phyloP scores from a whole-genome alignment of 2,888 invertebrate species.

The Petrophora chlorosata region DNA sequence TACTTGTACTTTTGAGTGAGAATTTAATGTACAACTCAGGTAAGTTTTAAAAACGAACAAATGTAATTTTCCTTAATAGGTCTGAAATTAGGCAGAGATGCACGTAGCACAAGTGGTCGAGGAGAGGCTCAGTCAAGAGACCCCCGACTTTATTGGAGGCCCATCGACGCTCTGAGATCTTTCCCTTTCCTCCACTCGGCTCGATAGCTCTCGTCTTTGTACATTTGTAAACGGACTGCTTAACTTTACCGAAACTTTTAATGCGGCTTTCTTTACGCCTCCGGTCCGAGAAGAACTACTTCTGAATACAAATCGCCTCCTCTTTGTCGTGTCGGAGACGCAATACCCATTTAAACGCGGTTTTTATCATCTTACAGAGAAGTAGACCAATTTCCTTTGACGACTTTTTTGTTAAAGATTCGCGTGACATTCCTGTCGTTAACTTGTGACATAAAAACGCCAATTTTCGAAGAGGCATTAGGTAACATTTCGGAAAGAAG shows the following conservation, averaged over 20 bases:
- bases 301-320: conserved; percentile 29
- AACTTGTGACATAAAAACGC: conserved; percentile 13
- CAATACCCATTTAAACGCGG: not conserved
- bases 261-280: conserved; percentile 14
- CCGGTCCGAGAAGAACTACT: conserved; percentile 6
- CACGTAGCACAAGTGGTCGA: conserved; percentile 30
- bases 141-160: conserved; percentile 41
- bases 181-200: conserved; percentile 41
- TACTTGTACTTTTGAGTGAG: too few species aligned
- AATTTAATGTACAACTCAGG: too few species aligned
- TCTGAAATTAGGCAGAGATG: conserved; percentile 39
- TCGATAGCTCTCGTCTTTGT: conserved; percentile 44
- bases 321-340: conserved; percentile 5
- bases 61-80: conserved; percentile 33
- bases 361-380: conserved; percentile 12
- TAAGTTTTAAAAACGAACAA: too few species aligned
- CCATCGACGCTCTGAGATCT: conserved; percentile 49
- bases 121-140: conserved; percentile 32
- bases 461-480: not conserved
- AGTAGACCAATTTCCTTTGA: conserved; percentile 20
- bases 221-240: conserved; percentile 35
- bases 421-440: conserved; percentile 20
- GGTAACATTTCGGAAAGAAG: conserved; percentile 7
- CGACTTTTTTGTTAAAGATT: conserved; percentile 21
- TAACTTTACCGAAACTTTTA: conserved; percentile 26